These are phyloP conservation scores for Aegypius monachus DNA, from an alignment of 2,113 vertebrate species.

Conservation along the genomic window DNA sequence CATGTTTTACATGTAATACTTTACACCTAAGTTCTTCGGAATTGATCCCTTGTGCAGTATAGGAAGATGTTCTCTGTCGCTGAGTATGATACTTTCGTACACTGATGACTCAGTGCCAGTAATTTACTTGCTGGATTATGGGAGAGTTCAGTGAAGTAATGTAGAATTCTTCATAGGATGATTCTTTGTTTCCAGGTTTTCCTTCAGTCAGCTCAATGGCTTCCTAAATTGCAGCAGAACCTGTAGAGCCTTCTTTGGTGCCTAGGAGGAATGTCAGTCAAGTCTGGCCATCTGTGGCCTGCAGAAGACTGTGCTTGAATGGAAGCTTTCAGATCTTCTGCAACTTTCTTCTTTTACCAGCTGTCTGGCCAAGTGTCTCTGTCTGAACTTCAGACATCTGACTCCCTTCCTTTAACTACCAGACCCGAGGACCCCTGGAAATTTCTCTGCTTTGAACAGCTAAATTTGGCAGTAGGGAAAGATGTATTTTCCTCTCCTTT, in stretches of 20 bases:
- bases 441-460: not conserved
- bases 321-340: not conserved
- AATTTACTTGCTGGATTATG: not conserved
- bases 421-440: not conserved
- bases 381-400: not conserved
- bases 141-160: not conserved
- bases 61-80: not conserved
- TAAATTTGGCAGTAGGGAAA: not conserved
- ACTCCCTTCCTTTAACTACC: not conserved
- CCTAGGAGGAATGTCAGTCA: not conserved
- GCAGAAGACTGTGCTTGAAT: not conserved
- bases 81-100: not conserved
- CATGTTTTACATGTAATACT: not conserved
- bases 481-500: not conserved
- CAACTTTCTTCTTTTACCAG: not conserved
- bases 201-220: not conserved
- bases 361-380: not conserved
- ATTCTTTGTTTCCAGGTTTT: not conserved
- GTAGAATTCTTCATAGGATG: not conserved
- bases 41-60: not conserved
- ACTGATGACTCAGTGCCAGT: not conserved
- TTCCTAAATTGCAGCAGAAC: not conserved
- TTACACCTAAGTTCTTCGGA: not conserved
- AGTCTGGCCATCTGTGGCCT: not conserved
- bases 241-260: not conserved